Base-by-base conservation (phyloP, 2,113 vertebrate species). In the Chlorocebus sabaeus region DNA sequence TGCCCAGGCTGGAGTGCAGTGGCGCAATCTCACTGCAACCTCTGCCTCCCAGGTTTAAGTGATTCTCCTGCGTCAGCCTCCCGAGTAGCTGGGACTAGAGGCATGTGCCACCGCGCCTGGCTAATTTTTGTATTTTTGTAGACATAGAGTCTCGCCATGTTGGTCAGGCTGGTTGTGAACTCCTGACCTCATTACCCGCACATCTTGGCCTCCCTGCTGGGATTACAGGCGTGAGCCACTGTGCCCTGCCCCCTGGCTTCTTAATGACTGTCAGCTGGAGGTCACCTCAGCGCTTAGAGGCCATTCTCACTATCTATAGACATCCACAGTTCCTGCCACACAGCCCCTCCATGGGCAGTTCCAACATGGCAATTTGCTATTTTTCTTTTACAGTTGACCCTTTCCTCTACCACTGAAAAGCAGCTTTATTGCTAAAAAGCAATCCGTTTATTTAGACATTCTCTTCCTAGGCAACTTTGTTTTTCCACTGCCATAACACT, bases 401-500 rank as follows among this genome's bases (percentile, higher is more conserved):
- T 23, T n/a, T 32, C 16, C 30, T 50, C 68, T n/a, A 45, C 68
- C 50, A 70, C 64, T 22, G 38, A 59, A 92, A 78, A 43, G 88
- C 84, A 59, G 57, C 61, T 52, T 45, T 30, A 22, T 92, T 68
- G 22, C 43, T 92, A 76, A 98, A 97, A 89, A 97, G 92, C 55
- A 50, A 38, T 14, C 40, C 57, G 4, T 96, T 97, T 98, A 98
- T 93, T 99, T 99, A 27, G 98, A 98, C 12, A 96, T 97, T 27
- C 99, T 99, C 59, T 99, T 98, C 97, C 98, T 99, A 52, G 99
- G 97, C 79, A 99, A 98, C 89, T 98, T 98, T 16, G 72, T 81
- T 96, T 97, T 99, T 99, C 99, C 99, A 99, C 7, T 99, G 99
- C n/a, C 99, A 99, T 88, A 99, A 68, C 84, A 98, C 68, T 35